Conservation (phyloP, 2,888 invertebrate species). For the Latrodectus elegans region DNA sequence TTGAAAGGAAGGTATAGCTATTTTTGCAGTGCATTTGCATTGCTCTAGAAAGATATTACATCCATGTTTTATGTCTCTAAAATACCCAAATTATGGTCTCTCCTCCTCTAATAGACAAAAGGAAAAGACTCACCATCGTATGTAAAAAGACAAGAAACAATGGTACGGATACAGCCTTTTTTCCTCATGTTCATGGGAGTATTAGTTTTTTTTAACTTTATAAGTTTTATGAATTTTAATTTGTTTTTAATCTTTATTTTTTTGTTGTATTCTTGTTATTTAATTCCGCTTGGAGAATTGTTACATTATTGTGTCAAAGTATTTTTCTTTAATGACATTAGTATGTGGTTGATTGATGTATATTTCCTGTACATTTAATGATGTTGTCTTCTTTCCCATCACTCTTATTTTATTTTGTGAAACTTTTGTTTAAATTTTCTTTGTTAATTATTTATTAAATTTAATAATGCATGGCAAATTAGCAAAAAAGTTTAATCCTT, state of each 20-base stretch:
- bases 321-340: too few relatives aligned
- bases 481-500: too few relatives aligned
- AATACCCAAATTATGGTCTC: constrained; percentile 67
- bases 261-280: constrained; percentile 8
- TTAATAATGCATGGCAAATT: too few relatives aligned
- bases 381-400: background rate
- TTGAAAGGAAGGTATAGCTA: constrained; percentile 69
- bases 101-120: constrained; percentile 65
- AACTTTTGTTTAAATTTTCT: background rate
- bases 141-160: constrained; percentile 65
- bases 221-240: constrained; percentile 4
- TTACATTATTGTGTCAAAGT: too few relatives aligned
- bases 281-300: too few relatives aligned
- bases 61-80: constrained; percentile 63
- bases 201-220: constrained; percentile 45
- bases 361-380: background rate
- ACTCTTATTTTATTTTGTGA: background rate
- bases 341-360: too few relatives aligned
- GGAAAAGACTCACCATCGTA: constrained; percentile 61
- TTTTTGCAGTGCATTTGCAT: constrained; percentile 55
- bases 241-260: constrained; percentile 14
- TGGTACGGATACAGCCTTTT: constrained; percentile 63
- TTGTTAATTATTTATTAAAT: background rate
- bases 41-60: constrained; percentile 48
- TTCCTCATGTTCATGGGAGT: constrained; percentile 61